A percentile compares a stretch with the other conserved stretches of the same genome.
These are phyloP conservation scores for Ladona fulva DNA, from an alignment of 1,140 invertebrate genomes.

Conservation along the genomic window DNA sequence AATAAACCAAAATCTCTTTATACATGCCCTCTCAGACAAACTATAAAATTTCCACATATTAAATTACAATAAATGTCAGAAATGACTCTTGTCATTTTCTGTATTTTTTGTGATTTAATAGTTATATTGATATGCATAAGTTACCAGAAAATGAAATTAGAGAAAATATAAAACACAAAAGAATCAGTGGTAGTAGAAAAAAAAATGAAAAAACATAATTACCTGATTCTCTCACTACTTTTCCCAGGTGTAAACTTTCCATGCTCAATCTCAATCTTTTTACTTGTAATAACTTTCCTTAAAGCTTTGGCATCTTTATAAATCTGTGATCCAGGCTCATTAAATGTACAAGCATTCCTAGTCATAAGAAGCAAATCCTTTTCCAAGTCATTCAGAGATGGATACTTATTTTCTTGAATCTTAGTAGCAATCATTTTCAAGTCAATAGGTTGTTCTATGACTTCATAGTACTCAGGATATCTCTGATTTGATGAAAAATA, in stretches of 20 bases:
- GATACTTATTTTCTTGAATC: slow-evolving; percentile 76
- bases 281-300: slow-evolving; percentile 61
- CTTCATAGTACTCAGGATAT: slow-evolving; percentile 95
- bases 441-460: slow-evolving; percentile 93
- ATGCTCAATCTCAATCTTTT: slow-evolving; percentile 58
- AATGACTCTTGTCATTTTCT: too few relatives aligned
- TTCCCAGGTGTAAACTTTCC: slow-evolving; percentile 40
- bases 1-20: too few relatives aligned
- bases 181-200: background rate
- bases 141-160: too few relatives aligned
- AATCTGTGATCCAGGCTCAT: slow-evolving; percentile 92
- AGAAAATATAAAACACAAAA: slow-evolving; percentile 1
- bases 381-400: slow-evolving; percentile 71
- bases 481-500: slow-evolving; percentile 37
- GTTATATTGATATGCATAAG: too few relatives aligned
- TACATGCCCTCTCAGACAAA: too few relatives aligned
- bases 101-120: too few relatives aligned
- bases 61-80: too few relatives aligned
- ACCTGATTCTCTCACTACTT: slow-evolving; percentile 50
- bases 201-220: slow-evolving; percentile 1
- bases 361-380: slow-evolving; percentile 85
- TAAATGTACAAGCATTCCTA: slow-evolving; percentile 91
- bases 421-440: slow-evolving; percentile 85
- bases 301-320: slow-evolving; percentile 90
- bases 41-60: too few relatives aligned